Evolutionary conservation across 2,797 vertebrate genomes (phyloP), one percentile per base, ranked within the genome.

Genomic region (Paedocypris micromegethes): DNA sequence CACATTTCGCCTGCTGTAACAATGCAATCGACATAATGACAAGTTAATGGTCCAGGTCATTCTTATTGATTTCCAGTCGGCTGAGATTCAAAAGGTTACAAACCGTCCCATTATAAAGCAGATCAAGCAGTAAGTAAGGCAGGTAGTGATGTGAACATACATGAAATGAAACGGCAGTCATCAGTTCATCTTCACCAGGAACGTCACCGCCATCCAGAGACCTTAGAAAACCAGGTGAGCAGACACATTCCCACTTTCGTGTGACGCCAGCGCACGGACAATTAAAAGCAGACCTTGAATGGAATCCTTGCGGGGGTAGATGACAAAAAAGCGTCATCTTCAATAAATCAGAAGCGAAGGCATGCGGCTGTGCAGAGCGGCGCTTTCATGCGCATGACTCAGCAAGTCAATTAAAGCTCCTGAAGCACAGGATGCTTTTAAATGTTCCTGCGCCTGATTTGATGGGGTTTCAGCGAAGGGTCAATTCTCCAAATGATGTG

Each of bases 221-320:
- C 7, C n/a, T 54, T 69, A 40, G 23, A 23, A 23, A 23, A 23
- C 23, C 23, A 23, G 7, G 2, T 9, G 5, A 38, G 8, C 3
- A 7, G 5, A 59, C 44, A 41, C 9, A 50, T 4, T 6, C 23
- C 9, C 23, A 47, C 8, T 8, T 67, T 42, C 51, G 50, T 9
- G 54, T 68, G 62, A 72, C 5, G 5, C 49, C 50, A 63, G 37
- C 4, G 45, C 23, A 52, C 40, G 37, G 3, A 46, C 4, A 54
- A 43, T 59, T 58, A 68, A 52, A 59, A 59, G 37, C 42, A 68
- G 68, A 62, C 43, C 57, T 39, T n/a, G 41, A 69, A 44, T 72
- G 52, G 49, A 72, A 57, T 48, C 43, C 46, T 43, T 41, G 4
- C n/a, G 4, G 49, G 48, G n/a, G 9, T 55, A 9, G 6, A 56